A percentile compares a stretch with the other conserved stretches of the same genome.
These are phyloP conservation scores for Pseudopleuronectes americanus DNA, from an alignment of 2,797 vertebrate species.

Conservation along the genomic window DNA sequence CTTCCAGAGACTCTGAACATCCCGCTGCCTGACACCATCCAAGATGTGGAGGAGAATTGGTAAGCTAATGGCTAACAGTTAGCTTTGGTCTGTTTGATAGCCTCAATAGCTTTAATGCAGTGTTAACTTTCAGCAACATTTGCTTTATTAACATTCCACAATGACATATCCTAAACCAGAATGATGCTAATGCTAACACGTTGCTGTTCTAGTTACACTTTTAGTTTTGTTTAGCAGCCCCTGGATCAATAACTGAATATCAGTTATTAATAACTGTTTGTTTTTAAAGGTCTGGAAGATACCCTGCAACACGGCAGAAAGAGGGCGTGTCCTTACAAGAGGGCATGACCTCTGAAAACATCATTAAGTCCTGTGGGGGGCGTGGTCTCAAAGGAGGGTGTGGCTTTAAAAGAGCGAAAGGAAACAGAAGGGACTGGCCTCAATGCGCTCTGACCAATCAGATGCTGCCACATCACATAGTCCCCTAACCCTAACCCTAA, in stretches of 20 bases:
- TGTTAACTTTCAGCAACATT: too few relatives aligned
- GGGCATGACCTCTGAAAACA: background rate
- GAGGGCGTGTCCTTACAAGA: constrained; percentile 14
- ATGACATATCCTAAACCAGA: background rate
- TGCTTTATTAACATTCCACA: background rate
- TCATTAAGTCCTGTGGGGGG: background rate
- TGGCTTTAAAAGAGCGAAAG: constrained; percentile 64
- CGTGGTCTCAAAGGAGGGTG: constrained; percentile 2
- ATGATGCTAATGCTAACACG: background rate
- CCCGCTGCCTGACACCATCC: constrained; percentile 90
- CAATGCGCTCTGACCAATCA: constrained; percentile 66
- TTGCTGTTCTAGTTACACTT: background rate
- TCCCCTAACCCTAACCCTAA: too few relatives aligned
- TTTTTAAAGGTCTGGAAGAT: constrained; percentile 41
- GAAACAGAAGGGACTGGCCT: constrained; percentile 63
- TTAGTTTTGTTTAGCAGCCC: background rate
- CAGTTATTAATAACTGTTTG: background rate
- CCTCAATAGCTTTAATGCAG: too few relatives aligned
- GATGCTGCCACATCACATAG: background rate
- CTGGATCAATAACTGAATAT: background rate
- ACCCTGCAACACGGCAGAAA: background rate
- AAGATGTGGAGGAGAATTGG: constrained; percentile 86
- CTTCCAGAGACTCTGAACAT: constrained; percentile 89
- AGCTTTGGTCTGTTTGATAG: background rate
- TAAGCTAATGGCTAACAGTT: constrained; percentile 38